Evolutionary conservation across 2,888 invertebrate species (phyloP).

Genomic region (Thalpophila matura): DNA sequence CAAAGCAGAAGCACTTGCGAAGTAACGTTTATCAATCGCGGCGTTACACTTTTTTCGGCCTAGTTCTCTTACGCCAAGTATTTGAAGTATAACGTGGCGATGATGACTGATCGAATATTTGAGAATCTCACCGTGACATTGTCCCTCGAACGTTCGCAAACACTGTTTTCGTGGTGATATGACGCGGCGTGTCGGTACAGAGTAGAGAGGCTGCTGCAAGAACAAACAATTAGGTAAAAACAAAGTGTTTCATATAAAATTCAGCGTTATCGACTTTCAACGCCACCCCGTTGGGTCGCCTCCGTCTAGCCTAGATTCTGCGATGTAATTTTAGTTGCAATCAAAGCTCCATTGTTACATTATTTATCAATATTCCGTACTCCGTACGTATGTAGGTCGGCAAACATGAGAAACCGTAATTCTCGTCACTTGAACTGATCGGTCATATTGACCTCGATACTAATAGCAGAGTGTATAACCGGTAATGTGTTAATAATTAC

Average conservation of each 20-base stretch:
- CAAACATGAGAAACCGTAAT: constrained; percentile 47
- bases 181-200: too few relatives aligned
- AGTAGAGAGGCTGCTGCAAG: too few relatives aligned
- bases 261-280: constrained; percentile 12
- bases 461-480: constrained; percentile 30
- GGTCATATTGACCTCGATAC: constrained; percentile 39
- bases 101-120: too few relatives aligned
- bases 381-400: constrained; percentile 31
- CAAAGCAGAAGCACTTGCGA: too few relatives aligned
- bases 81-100: too few relatives aligned
- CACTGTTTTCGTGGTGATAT: too few relatives aligned
- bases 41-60: too few relatives aligned
- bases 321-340: constrained; percentile 44
- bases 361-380: constrained; percentile 45
- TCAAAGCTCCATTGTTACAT: constrained; percentile 45
- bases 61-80: too few relatives aligned
- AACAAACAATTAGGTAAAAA: neutral
- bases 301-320: constrained; percentile 21
- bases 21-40: too few relatives aligned
- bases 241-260: constrained; percentile 14
- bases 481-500: constrained; percentile 34
- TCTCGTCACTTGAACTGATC: constrained; percentile 42
- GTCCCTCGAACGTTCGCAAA: too few relatives aligned
- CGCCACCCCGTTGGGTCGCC: constrained; percentile 1
- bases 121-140: too few relatives aligned